Base-by-base conservation (phyloP, 2,113 vertebrate genomes). In the Sebastes fasciatus region DNA sequence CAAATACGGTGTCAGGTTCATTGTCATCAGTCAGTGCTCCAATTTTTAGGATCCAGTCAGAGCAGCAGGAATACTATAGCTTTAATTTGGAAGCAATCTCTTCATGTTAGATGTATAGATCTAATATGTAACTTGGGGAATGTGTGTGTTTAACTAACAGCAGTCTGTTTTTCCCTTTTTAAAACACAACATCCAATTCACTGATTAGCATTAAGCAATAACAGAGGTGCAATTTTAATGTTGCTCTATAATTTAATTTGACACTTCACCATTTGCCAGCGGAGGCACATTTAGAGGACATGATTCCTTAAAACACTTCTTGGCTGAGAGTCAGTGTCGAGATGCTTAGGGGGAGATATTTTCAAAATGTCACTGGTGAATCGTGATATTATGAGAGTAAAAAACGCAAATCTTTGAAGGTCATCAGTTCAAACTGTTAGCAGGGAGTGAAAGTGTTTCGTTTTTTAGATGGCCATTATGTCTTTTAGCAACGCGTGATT, bases 161-260 rank as follows among this genome's bases (percentile, higher is more conserved):
- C 14, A 73, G 6, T 74, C 26, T 48, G 10, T 48, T 48, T 63
- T 3, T 9, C 12, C 8, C 8, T 40, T 75, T 65, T 82, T 9
- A 21, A 68, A 79, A 34, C 34, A 34, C 34, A 34, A 34, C 34
- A 34, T 34, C 34, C 34, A 34, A 34, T 34, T 34, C 34, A 34
- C 34, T 4, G 34, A 34, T 34, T 34, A 34, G 34, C 34, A 34
- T 34, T 34, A 34, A 34, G 3, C 34, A 34, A 34, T 34, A 34
- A 34, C 4, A 8, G 43, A 71, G 10, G 60, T 34, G n/a, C 70
- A 64, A 49, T 16, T 21, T 73, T 55, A 71, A 65, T 82, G 62
- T 62, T 8, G 17, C 63, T 62, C 48, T 57, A 54, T 67, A 55
- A 65, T 86, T 80, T 70, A 74, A 76, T 85, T 65, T 70, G 65